phyloP scores from a whole-genome alignment of 2,888 invertebrate genomes.

The Acronicta aceris region DNA sequence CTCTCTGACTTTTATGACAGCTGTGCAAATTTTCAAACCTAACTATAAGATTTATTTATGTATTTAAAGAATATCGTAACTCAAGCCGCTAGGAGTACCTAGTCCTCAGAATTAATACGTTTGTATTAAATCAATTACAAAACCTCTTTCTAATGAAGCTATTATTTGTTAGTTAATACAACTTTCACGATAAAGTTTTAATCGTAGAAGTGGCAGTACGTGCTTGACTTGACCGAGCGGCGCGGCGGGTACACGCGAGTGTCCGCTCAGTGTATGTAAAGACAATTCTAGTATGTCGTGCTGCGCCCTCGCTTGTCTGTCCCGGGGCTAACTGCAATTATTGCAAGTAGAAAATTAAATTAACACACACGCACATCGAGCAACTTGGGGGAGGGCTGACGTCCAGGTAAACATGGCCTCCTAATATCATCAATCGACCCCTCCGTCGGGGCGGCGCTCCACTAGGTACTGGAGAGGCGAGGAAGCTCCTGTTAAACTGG shows the following conservation, averaged over 20 bases:
- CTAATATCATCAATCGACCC: conserved; percentile 49
- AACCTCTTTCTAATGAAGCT: conserved; percentile 7
- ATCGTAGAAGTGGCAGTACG: conserved; percentile 43
- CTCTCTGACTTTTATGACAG: background rate
- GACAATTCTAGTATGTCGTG: conserved; percentile 76
- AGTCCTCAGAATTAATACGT: conserved; percentile 1
- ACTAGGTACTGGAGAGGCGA: conserved; percentile 21
- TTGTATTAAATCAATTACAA: conserved; percentile 7
- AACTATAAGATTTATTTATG: no score
- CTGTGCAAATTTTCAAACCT: no score
- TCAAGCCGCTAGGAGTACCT: no score
- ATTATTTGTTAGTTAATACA: conserved; percentile 20
- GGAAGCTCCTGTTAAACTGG: conserved; percentile 57
- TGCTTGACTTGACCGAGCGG: conserved; percentile 40
- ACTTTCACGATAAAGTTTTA: conserved; percentile 33
- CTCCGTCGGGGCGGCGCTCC: conserved; percentile 26
- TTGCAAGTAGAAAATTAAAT: conserved; percentile 87
- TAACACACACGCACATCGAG: conserved; percentile 85
- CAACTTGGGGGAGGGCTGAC: conserved; percentile 74
- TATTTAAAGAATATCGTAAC: background rate
- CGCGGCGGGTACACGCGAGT: conserved; percentile 63
- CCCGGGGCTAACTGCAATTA: conserved; percentile 80
- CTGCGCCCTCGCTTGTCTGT: conserved; percentile 67
- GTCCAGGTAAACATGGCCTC: conserved; percentile 67
- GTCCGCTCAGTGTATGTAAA: conserved; percentile 73